Evolutionary conservation across 2,797 vertebrate genomes (phyloP), one percentile per base, ranked within the genome.

Genomic region (Mallotus villosus): DNA sequence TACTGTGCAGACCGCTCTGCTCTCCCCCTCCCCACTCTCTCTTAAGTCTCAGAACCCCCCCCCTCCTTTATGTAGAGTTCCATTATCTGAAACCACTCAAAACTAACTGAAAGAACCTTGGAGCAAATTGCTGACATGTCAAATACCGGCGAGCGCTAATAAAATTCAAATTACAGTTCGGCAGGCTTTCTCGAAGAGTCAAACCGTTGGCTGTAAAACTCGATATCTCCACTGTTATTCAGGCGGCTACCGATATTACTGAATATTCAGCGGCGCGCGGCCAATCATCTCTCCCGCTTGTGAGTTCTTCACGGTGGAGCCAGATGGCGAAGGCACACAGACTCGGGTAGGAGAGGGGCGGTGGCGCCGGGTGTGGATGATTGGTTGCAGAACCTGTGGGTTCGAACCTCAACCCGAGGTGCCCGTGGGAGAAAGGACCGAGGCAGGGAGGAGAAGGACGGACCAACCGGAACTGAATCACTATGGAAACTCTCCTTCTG

Each of bases 351-450:
- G 81, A 65, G 67, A 37, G 76, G 53, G 55, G 46, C 68, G 84
- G 83, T 77, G 75, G 83, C 78, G 75, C 61, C 2, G 21, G 29
- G 63, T 81, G 67, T 51, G 49, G 27, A 64, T 84, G 84, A 87
- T 81, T 76, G 77, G 53, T 78, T 72, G 78, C 81, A 85, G 83
- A 34, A 68, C 12, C 17, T n/a, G 53, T n/a, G 53, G 77, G 68
- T 80, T 69, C 68, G 67, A 75, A 83, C 37, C 74, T 65, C 17
- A 78, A 63, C 59, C 63, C 25, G 2, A 51, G 17, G 53, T 72
- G 60, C 14, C 68, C 75, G 70, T 77, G 63, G 68, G 37, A 64
- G 70, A 72, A 75, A 63, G 37, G 60, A 64, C 46, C 24, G 60
- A 59, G 49, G 0, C 62, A 77, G 68, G 22, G 37, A 53, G 22